phyloP scores from a whole-genome alignment of 2,888 invertebrate species.

The Hydroisotoma schaefferi region DNA sequence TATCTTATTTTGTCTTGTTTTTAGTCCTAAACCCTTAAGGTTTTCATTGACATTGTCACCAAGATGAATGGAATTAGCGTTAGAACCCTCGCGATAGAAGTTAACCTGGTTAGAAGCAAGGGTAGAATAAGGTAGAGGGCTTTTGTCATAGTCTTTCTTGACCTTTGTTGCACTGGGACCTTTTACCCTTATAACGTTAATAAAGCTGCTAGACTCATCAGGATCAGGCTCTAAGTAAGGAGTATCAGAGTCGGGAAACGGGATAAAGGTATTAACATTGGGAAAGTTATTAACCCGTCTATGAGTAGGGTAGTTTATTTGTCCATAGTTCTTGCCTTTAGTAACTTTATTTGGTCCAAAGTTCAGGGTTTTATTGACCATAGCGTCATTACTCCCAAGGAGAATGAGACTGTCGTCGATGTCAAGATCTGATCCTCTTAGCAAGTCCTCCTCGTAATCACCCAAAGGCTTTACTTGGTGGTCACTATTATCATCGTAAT shows the following conservation, averaged over 20 bases:
- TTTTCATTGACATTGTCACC: neutral
- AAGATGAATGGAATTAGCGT: neutral
- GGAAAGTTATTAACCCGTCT: neutral
- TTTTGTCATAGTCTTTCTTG: neutral
- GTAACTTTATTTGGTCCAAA: too few relatives aligned
- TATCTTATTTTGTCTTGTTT: too few relatives aligned
- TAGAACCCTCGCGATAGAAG: neutral
- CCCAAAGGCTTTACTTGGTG: too few relatives aligned
- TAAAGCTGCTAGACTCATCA: too few relatives aligned
- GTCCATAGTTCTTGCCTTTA: too few relatives aligned
- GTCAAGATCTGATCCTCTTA: constrained; percentile 2
- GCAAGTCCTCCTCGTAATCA: too few relatives aligned
- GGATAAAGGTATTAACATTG: neutral
- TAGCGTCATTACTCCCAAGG: constrained; percentile 25
- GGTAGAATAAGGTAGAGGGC: neutral
- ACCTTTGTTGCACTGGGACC: neutral
- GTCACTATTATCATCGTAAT: constrained; percentile 13
- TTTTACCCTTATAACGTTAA: too few relatives aligned
- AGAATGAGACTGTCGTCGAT: constrained; percentile 11
- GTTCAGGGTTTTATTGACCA: constrained; percentile 23
- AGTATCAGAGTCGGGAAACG: neutral
- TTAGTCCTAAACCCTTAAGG: too few relatives aligned
- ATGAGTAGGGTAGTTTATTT: neutral
- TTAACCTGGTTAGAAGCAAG: neutral
- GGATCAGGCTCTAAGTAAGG: neutral